Percentiles rank a stretch among this genome's conserved stretches.
phyloP scores from a whole-genome alignment of 2,797 vertebrate species.

The Spondyliosoma cantharus region DNA sequence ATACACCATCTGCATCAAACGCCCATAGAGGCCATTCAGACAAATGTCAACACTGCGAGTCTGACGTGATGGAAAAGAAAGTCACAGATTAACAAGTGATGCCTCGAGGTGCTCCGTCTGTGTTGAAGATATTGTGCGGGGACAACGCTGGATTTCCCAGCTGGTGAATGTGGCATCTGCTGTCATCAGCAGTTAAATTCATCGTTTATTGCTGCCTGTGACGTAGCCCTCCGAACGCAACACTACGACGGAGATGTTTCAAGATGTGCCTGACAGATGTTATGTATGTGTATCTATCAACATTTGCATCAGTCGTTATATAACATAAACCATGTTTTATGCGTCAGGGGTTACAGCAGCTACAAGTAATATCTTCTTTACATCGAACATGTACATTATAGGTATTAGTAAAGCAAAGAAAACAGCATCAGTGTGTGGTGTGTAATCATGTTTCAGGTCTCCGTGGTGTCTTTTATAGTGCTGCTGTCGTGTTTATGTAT shows the following conservation, averaged over 20 bases:
- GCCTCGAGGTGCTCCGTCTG: slow-evolving; percentile 34
- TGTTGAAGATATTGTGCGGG: slow-evolving; percentile 43
- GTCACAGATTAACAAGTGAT: slow-evolving; percentile 47
- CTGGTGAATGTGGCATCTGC: slow-evolving; percentile 31
- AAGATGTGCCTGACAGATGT: neutral
- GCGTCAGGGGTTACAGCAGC: neutral
- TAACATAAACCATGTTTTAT: neutral
- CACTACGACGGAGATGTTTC: neutral
- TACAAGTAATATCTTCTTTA: neutral
- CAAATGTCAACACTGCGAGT: slow-evolving; percentile 45
- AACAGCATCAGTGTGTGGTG: neutral
- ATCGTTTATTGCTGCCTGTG: neutral
- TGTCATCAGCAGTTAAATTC: slow-evolving; percentile 55
- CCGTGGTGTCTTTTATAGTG: neutral
- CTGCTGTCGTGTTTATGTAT: neutral
- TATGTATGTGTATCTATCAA: slow-evolving; percentile 6
- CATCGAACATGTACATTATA: neutral
- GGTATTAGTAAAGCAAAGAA: slow-evolving; percentile 1
- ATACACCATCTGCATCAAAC: neutral
- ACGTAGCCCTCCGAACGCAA: neutral
- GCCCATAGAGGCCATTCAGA: neutral
- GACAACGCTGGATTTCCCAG: slow-evolving; percentile 44
- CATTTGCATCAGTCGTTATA: slow-evolving; percentile 2
- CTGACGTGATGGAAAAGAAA: slow-evolving; percentile 26
- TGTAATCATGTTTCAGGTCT: neutral